A percentile compares a stretch with the other conserved stretches of the same genome.
Conservation (phyloP, 2,113 vertebrate genomes). For the Pagrus major region DNA sequence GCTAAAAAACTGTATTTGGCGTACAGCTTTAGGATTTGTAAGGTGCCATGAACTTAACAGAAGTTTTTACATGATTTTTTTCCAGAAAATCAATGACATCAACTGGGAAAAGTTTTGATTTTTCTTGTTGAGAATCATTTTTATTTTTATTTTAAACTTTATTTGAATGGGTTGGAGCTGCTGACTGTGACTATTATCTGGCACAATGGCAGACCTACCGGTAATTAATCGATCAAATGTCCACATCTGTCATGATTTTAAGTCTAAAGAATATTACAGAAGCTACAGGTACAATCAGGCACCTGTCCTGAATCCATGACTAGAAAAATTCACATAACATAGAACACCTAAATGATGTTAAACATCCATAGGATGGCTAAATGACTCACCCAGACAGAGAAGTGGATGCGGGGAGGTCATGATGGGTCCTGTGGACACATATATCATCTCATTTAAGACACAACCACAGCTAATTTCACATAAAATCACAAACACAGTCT, state of each 20-base stretch:
- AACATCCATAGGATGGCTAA: not conserved
- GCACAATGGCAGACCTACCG: not conserved
- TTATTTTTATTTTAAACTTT: not conserved
- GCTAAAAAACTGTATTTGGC: no score
- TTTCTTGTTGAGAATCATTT: no score
- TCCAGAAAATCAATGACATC: no score
- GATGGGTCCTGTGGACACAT: conserved; percentile 7
- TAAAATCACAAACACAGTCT: no score
- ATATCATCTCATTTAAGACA: not conserved
- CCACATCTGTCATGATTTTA: not conserved
- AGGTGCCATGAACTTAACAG: no score
- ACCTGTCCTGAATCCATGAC: no score
- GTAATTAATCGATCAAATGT: not conserved
- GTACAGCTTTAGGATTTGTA: no score
- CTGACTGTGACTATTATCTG: not conserved
- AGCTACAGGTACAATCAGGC: no score
- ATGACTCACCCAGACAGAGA: conserved; percentile 33
- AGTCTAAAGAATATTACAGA: not conserved
- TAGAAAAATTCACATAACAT: not conserved
- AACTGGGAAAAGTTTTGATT: no score
- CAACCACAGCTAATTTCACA: no score
- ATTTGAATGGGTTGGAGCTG: not conserved
- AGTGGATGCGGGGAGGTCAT: conserved; percentile 14
- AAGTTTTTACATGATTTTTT: no score
- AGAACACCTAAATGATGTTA: not conserved